Percentiles rank a stretch among this genome's conserved stretches.
Conservation (phyloP, 1,140 invertebrate genomes). For the Calephelis virginiensis region DNA sequence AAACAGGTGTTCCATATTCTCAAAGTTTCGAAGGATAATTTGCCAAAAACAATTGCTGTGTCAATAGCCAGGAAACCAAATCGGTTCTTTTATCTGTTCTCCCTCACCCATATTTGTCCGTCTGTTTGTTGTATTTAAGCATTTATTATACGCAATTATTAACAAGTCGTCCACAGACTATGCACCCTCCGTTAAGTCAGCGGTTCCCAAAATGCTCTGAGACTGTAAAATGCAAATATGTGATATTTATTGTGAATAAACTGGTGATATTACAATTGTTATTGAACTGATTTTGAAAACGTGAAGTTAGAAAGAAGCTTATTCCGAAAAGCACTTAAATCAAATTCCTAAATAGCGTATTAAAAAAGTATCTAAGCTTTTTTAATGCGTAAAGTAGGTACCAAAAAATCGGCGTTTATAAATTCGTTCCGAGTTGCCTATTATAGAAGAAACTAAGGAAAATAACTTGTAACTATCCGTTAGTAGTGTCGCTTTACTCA, state of each 20-base stretch:
- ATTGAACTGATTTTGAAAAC: too few species aligned
- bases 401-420: too few species aligned
- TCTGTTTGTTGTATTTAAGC: slow-evolving; percentile 75
- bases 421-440: too few species aligned
- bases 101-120: slow-evolving; percentile 66
- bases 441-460: too few species aligned
- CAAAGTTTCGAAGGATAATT: background rate
- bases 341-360: too few species aligned
- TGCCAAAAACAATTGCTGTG: slow-evolving; percentile 29
- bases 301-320: too few species aligned
- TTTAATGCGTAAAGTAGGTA: too few species aligned
- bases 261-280: too few species aligned
- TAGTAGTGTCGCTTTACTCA: too few species aligned
- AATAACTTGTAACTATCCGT: too few species aligned
- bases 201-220: slow-evolving; percentile 45
- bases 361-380: too few species aligned
- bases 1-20: background rate
- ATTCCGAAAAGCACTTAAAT: too few species aligned
- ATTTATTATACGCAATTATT: slow-evolving; percentile 77
- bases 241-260: background rate
- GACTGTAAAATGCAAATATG: background rate
- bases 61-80: slow-evolving; percentile 62
- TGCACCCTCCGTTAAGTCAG: slow-evolving; percentile 37
- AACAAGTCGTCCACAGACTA: slow-evolving; percentile 67
- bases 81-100: slow-evolving; percentile 49